These are phyloP conservation scores for Melitaea athalia DNA, from an alignment of 2,888 invertebrate species.

Conservation along the genomic window DNA sequence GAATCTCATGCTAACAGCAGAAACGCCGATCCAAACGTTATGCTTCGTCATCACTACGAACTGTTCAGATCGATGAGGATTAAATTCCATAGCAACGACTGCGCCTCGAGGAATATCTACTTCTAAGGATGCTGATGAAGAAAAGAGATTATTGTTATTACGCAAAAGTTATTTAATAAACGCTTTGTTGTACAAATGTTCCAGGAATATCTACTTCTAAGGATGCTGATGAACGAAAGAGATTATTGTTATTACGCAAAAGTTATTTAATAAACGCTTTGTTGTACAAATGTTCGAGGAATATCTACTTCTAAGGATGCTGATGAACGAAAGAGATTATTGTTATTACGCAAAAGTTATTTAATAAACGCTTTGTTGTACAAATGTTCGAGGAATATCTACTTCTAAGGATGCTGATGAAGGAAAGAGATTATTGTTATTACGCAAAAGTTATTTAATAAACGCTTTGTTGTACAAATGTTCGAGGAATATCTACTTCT, in stretches of 20 bases:
- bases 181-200: too few species aligned
- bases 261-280: too few species aligned
- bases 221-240: slow-evolving; percentile 36
- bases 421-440: too few species aligned
- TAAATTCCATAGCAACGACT: slow-evolving; percentile 61
- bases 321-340: slow-evolving; percentile 18
- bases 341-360: too few species aligned
- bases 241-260: too few species aligned
- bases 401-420: slow-evolving; percentile 43
- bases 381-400: slow-evolving; percentile 42
- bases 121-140: slow-evolving; percentile 41
- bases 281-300: slow-evolving; percentile 24
- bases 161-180: too few species aligned
- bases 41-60: slow-evolving; percentile 63
- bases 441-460: too few species aligned
- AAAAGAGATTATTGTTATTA: too few species aligned
- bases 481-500: too few species aligned
- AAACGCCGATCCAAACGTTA: slow-evolving; percentile 64
- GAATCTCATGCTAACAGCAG: slow-evolving; percentile 52
- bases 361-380: too few species aligned
- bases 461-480: too few species aligned
- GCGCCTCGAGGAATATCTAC: slow-evolving; percentile 49
- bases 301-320: slow-evolving; percentile 44
- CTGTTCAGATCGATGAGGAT: slow-evolving; percentile 61
- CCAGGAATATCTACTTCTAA: slow-evolving; percentile 44